A percentile compares a stretch with the other conserved stretches of the same genome.
Conservation (phyloP, 2,888 invertebrate species). For the Cephus pulcher region DNA sequence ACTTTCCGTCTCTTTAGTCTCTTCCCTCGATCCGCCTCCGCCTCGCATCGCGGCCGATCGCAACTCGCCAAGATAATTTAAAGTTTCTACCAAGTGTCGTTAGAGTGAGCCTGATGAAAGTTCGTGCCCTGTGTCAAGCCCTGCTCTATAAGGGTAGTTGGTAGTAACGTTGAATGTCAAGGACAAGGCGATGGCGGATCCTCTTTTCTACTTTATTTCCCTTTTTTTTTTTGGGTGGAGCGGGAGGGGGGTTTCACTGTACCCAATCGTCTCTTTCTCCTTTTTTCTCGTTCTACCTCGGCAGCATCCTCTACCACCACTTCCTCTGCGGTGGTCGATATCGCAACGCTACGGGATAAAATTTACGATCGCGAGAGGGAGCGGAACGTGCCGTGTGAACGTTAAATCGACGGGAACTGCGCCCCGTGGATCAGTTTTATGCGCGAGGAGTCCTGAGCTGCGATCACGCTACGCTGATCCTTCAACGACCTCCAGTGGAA, state of each 20-base stretch:
- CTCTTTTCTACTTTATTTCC: background rate
- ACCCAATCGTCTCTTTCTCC: background rate
- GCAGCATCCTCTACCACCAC: background rate
- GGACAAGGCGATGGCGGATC: constrained; percentile 38
- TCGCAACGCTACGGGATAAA: constrained; percentile 37
- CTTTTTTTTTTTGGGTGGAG: too few species aligned
- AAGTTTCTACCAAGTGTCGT: constrained; percentile 1
- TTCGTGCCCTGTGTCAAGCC: constrained; percentile 35
- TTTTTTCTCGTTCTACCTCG: background rate
- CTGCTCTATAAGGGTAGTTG: constrained; percentile 4
- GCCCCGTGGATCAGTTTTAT: background rate
- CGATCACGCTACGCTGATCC: constrained; percentile 7
- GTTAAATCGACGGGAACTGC: constrained; percentile 4
- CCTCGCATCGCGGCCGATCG: background rate
- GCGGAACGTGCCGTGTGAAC: background rate
- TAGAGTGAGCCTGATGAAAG: constrained; percentile 20
- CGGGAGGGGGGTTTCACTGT: background rate
- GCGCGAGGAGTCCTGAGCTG: background rate
- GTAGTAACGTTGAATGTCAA: constrained; percentile 45
- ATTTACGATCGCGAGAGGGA: constrained; percentile 33
- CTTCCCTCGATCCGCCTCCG: background rate
- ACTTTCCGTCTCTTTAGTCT: background rate
- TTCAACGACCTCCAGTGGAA: background rate
- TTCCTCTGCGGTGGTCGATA: constrained; percentile 38
- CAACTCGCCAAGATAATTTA: background rate